Base-by-base conservation (phyloP, 2,888 invertebrate genomes). In the Nudaria mundana region DNA sequence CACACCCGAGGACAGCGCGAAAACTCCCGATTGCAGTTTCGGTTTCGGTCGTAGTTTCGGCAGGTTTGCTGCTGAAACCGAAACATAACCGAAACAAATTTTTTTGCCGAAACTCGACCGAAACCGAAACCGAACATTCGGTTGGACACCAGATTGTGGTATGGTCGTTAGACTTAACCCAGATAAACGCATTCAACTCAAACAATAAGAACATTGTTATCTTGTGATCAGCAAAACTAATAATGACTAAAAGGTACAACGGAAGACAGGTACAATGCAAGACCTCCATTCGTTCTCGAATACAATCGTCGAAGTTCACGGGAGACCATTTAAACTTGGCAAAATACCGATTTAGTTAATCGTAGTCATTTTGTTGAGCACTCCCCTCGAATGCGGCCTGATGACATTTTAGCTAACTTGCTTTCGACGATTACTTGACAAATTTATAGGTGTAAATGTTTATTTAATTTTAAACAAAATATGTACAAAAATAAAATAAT, bases 271-370 rank as follows among this genome's bases (percentile, higher is more conserved):
- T 74, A 76, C 76, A 78, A 76, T 76, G 73, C 75, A 71, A 66
- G 66, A 66, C 69, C 55, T 57, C 70, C 57, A 70, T 76, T 74
- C 71, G 67, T 72, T 76, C 45, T 47, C 43, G 37, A 76, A 74
- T 66, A 78, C 78, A 78, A 79, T 78, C 68, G 75, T 33, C 63
- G 54, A 80, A 84, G 75, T 82, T 82, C 72, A 71, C 47, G 52
- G 58, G 60, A 54, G 59, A 66, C 78, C 70, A 74, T 81, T 82
- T 78, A 76, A 82, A 84, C 80, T 83, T 81, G 44, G 71, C 58
- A 71, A 76, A 83, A 81, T 80, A 72, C 78, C 79, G 78, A 78
- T 77, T 68, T 68, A 80, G 76, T 78, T 84, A 85, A 85, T 82
- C 76, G 80, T 58, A 71, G 80, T 77, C 78, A 75, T 85, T 85